Evolutionary conservation across 2,113 vertebrate genomes (phyloP), one percentile per base, ranked within the genome.

Genomic region (Pontoporia blainvillei): DNA sequence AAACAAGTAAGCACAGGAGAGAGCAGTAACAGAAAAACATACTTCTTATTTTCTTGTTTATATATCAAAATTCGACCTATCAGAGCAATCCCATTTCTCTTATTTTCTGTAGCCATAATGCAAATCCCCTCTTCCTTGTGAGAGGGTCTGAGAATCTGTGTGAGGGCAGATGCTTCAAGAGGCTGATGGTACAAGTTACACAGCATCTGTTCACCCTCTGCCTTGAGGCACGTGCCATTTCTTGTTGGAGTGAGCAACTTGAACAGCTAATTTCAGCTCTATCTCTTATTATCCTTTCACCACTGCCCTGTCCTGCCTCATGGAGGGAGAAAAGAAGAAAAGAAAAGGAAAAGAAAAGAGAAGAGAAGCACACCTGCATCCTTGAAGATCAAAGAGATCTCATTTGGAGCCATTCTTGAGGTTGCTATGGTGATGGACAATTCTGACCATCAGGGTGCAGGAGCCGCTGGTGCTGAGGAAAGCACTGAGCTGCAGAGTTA

Each of bases 361-460:
- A 75, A 87, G 64, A 85, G 91, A 88, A 72, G 17, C 71, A 57
- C 61, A 93, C 91, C 83, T 90, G 86, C 75, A 71, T 95, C 86
- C 86, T 84, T 2, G 0, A 46, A 81, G 86, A 96, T 84, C 97
- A 95, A 82, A 94, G 64, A 84, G 71, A 75, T 83, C 78, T 81
- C 90, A 81, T 89, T 36, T 86, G 86, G 91, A 96, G 93, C 44
- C 89, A 66, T 39, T 93, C 96, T 96, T 88, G 39, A 86, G 52
- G 94, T 98, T 98, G 95, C 97, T 85, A 94, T 93, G 89, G 97
- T 81, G 71, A 97, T 85, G 86, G 91, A 62, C 86, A 57, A 76
- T 90, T 91, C 86, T 72, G 90, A 86, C 92, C 73, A 84, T 59
- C 41, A 27, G 90, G 93, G 67, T 61, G 62, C 66, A 83, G 87